Base-by-base conservation (phyloP, 2,113 vertebrate genomes). In the Dromas ardeola region DNA sequence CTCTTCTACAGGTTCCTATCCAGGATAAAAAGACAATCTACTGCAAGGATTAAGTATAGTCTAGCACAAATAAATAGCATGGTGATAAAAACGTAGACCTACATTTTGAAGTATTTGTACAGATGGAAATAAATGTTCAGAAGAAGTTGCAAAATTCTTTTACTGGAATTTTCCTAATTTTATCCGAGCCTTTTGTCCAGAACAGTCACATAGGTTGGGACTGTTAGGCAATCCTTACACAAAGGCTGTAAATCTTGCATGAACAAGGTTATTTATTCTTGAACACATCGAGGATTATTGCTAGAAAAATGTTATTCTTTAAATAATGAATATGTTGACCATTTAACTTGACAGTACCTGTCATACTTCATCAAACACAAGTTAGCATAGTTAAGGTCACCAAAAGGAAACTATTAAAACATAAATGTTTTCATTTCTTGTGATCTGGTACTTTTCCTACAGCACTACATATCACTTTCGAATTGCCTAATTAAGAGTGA, bases 341-440 rank as follows among this genome's bases (percentile, higher is more conserved):
- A 86, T 93, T 97, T 96, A 95, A 81, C 36, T 86, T 93, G 88
- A 96, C 56, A 81, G 25, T 84, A n/a, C 32, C 21, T 94, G 76
- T 95, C 45, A 65, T 58, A 85, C 65, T 91, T 97, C 94, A 95
- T 97, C 71, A 97, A 94, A 95, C 40, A 74, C 18, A 95, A 96
- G 71, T 93, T 95, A 93, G 19, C 22, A 56, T 76, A 91, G 47
- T 85, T 98, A 94, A 91, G 76, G 84, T 96, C 88, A 94, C 55
- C 40, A 77, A 96, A 97, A 97, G 58, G 69, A 97, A 98, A 95
- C 86, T 66, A 95, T 94, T 94, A 96, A 94, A 97, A 90, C 55
- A 66, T 88, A 97, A 93, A 86, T 93, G 22, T 96, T 98, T 97
- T 97, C 9, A 73, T 95, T 95, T 96, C 56, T 96, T 96, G 40